Percentiles rank a stretch among this genome's conserved stretches.
phyloP scores from a whole-genome alignment of 2,797 vertebrate genomes.

The Zalophus californianus region DNA sequence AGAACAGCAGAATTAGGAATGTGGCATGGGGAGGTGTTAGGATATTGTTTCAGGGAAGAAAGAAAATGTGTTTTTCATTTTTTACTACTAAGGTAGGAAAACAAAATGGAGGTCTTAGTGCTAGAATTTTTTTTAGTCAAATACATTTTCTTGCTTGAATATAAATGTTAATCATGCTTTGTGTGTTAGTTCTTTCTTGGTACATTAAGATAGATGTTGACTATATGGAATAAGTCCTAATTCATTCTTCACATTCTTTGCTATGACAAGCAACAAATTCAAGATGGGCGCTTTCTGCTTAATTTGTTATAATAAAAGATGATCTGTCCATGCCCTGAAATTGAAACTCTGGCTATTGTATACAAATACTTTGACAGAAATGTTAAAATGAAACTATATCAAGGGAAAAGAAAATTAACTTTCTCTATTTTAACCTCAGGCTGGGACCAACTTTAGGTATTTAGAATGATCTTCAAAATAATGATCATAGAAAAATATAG shows the following conservation, averaged over 20 bases:
- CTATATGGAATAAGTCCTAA: conserved; percentile 1
- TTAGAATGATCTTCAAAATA: not conserved
- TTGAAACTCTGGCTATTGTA: not conserved
- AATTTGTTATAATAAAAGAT: conserved; percentile 48
- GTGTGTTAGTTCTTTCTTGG: not conserved
- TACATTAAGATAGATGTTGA: conserved; percentile 22
- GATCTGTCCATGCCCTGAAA: not conserved
- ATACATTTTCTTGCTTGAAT: not conserved
- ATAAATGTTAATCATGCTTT: conserved; percentile 15
- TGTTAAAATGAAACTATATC: conserved; percentile 26
- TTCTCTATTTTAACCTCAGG: conserved; percentile 2
- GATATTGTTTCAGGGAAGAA: not conserved
- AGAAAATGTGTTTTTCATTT: not conserved
- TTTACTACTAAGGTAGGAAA: not conserved
- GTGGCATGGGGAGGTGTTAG: not conserved
- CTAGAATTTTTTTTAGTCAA: not conserved
- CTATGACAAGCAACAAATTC: conserved; percentile 22
- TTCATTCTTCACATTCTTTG: conserved; percentile 31
- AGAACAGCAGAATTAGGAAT: not conserved
- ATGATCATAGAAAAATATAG: not conserved
- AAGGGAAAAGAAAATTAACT: not conserved
- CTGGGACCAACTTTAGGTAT: not conserved
- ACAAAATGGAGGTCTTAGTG: not conserved
- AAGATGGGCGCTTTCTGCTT: not conserved
- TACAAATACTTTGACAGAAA: not conserved